Conservation (phyloP, 2,797 vertebrate genomes). For the Neostethus bicornis region DNA sequence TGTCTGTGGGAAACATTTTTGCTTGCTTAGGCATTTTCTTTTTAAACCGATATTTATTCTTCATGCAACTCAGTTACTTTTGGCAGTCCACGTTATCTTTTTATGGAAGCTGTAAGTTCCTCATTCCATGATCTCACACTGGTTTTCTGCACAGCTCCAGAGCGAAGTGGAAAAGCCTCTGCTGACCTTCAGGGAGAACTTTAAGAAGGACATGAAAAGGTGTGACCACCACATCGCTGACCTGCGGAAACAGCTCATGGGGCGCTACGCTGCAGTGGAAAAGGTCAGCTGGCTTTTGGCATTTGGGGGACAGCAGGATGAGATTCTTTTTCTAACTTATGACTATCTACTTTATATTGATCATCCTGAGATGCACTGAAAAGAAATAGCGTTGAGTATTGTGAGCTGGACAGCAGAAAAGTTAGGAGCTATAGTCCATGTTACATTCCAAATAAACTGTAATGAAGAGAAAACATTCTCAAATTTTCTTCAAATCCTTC, state of each 20-base stretch:
- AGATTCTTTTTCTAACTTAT: too few species aligned
- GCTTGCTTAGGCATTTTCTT: too few species aligned
- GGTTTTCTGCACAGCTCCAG: conserved; percentile 83
- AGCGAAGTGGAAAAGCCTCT: conserved; percentile 96
- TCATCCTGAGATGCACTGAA: background rate
- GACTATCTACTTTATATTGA: conserved; percentile 43
- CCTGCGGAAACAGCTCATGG: conserved; percentile 91
- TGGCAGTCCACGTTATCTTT: too few species aligned
- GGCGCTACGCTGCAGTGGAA: conserved; percentile 88
- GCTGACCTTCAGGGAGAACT: conserved; percentile 94
- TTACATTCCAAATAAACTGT: background rate
- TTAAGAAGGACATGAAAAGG: conserved; percentile 98
- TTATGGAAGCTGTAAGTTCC: too few species aligned
- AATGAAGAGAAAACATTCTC: conserved; percentile 12
- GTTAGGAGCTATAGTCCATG: background rate
- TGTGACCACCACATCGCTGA: conserved; percentile 96
- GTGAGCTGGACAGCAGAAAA: conserved; percentile 18
- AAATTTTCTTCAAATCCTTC: conserved; percentile 1
- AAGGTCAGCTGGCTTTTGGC: conserved; percentile 78
- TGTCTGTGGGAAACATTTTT: too few species aligned
- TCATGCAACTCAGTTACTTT: too few species aligned
- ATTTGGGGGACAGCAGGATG: conserved; percentile 36
- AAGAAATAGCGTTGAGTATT: conserved; percentile 20
- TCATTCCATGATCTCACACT: background rate
- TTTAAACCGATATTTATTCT: too few species aligned